Percentiles rank a stretch among this genome's conserved stretches.
Evolutionary conservation across 2,888 invertebrate genomes (phyloP).

Genomic region (Liopterus haemorrhoidalis): DNA sequence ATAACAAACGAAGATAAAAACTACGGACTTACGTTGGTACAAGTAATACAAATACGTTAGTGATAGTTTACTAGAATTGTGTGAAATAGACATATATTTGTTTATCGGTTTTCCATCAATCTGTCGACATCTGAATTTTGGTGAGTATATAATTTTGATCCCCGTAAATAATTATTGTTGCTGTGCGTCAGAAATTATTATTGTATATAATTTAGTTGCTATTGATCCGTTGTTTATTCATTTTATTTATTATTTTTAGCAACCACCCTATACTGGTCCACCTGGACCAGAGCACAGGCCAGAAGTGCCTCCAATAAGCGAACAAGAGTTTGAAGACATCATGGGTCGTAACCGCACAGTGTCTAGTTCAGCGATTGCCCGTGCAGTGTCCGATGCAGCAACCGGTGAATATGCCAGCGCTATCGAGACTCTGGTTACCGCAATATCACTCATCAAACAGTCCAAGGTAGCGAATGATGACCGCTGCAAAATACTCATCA

Average conservation of each 20-base stretch:
- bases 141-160: too few species aligned
- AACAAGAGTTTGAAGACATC: constrained; percentile 97
- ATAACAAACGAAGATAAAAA: too few species aligned
- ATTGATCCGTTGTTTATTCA: not conserved
- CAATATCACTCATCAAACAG: constrained; percentile 97
- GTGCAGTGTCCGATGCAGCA: constrained; percentile 96
- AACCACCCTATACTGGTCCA: constrained; percentile 56
- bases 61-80: too few species aligned
- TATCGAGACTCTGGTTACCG: constrained; percentile 97
- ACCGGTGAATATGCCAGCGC: constrained; percentile 97
- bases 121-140: too few species aligned
- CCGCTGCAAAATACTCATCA: constrained; percentile 95
- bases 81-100: too few species aligned
- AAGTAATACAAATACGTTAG: too few species aligned
- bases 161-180: too few species aligned
- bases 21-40: too few species aligned
- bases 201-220: not conserved
- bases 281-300: constrained; percentile 51
- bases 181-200: constrained; percentile 1
- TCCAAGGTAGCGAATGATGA: constrained; percentile 91
- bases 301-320: constrained; percentile 65
- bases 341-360: constrained; percentile 97
- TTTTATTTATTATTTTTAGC: constrained; percentile 1
- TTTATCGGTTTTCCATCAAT: too few species aligned
- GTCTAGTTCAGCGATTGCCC: constrained; percentile 92